Percentiles rank a stretch among this genome's conserved stretches.
phyloP scores from a whole-genome alignment of 2,797 vertebrate genomes.

The Oreortyx pictus region DNA sequence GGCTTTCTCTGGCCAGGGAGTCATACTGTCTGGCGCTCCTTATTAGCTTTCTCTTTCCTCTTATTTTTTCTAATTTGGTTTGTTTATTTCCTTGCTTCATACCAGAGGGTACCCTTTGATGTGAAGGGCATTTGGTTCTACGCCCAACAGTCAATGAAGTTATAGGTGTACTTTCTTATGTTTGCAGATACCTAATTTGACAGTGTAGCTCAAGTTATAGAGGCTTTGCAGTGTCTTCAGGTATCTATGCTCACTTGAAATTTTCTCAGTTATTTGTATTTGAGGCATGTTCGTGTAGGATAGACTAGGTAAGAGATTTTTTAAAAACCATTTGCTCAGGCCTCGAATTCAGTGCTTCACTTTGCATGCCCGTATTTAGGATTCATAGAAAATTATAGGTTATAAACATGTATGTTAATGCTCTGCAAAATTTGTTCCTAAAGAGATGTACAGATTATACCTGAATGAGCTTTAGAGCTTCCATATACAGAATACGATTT shows the following conservation, averaged over 20 bases:
- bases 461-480: slow-evolving; percentile 15
- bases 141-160: neutral
- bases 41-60: slow-evolving; percentile 60
- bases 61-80: slow-evolving; percentile 36
- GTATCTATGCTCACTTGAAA: neutral
- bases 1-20: slow-evolving; percentile 43
- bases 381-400: slow-evolving; percentile 35
- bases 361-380: slow-evolving; percentile 15
- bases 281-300: neutral
- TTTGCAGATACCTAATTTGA: neutral
- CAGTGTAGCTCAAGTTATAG: neutral
- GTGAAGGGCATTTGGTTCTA: slow-evolving; percentile 18
- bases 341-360: neutral
- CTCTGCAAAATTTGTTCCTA: slow-evolving; percentile 34
- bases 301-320: neutral
- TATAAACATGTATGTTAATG: slow-evolving; percentile 25
- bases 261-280: slow-evolving; percentile 17
- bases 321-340: slow-evolving; percentile 10
- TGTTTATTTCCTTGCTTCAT: slow-evolving; percentile 15
- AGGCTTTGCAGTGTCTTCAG: neutral
- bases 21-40: slow-evolving; percentile 37
- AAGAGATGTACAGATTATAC: slow-evolving; percentile 53
- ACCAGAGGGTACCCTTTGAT: slow-evolving; percentile 39
- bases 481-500: slow-evolving; percentile 45
- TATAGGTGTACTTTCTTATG: neutral